These are phyloP conservation scores for Apamea monoglypha DNA, from an alignment of 2,888 invertebrate species.

Conservation along the genomic window DNA sequence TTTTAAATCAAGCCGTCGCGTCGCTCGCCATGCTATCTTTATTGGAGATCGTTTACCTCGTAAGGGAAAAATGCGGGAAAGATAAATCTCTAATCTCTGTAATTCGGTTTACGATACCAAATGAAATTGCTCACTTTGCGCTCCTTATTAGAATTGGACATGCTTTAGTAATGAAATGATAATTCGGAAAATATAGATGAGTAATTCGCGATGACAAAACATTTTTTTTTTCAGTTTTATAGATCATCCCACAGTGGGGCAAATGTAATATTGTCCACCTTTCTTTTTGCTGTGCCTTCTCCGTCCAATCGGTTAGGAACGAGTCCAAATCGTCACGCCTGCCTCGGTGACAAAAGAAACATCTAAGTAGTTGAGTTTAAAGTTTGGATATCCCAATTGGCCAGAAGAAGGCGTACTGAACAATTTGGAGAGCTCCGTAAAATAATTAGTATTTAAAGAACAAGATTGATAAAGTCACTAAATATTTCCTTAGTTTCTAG, in stretches of 20 bases:
- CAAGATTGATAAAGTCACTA: neutral
- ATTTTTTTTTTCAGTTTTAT: neutral
- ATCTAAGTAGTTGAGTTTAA: neutral
- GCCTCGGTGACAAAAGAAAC: neutral
- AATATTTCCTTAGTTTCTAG: slow-evolving; percentile 23
- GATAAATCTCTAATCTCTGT: slow-evolving; percentile 52
- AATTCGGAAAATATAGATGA: neutral
- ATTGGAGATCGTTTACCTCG: slow-evolving; percentile 53
- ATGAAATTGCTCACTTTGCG: slow-evolving; percentile 29
- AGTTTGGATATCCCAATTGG: neutral
- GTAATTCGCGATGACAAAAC: neutral
- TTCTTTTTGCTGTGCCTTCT: neutral
- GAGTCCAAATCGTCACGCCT: too few species aligned
- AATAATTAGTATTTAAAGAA: neutral
- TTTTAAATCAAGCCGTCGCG: slow-evolving; percentile 45
- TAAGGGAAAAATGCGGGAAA: slow-evolving; percentile 37
- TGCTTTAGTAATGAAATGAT: slow-evolving; percentile 16
- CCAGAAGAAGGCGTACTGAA: neutral
- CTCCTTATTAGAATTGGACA: slow-evolving; percentile 9
- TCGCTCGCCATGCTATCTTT: slow-evolving; percentile 42
- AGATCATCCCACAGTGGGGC: neutral
- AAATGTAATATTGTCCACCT: neutral
- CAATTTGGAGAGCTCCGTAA: neutral
- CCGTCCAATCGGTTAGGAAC: neutral
- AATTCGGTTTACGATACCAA: slow-evolving; percentile 31